These are phyloP conservation scores for Hypotaenidia philippensis DNA, from an alignment of 2,797 vertebrate genomes.

Conservation along the genomic window DNA sequence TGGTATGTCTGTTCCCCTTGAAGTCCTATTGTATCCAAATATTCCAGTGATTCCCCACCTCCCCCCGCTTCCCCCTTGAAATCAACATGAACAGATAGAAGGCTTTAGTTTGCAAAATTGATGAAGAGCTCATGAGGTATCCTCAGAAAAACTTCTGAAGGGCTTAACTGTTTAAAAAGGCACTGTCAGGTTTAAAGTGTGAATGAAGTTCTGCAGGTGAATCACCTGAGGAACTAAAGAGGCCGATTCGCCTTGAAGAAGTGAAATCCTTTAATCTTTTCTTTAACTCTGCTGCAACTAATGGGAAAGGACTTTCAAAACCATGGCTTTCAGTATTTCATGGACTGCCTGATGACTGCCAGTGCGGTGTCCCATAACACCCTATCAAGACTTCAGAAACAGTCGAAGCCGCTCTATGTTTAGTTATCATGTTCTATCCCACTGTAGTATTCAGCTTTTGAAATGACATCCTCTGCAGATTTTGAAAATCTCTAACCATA, in stretches of 20 bases:
- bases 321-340: neutral
- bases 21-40: neutral
- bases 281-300: neutral
- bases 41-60: neutral
- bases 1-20: neutral
- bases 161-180: neutral
- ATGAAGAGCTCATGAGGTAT: neutral
- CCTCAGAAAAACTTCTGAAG: neutral
- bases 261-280: neutral
- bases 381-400: neutral
- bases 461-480: neutral
- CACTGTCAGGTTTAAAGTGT: neutral
- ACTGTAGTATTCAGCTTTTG: neutral
- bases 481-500: neutral
- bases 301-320: neutral
- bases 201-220: neutral
- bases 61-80: neutral
- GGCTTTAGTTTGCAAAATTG: neutral
- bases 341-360: neutral
- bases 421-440: neutral
- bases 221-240: neutral
- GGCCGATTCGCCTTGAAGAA: neutral
- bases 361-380: neutral
- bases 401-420: neutral
- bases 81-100: neutral